Percentiles rank a stretch among this genome's conserved stretches.
Evolutionary conservation across 2,888 invertebrate genomes (phyloP).

Genomic region (Eupithecia vulgata): DNA sequence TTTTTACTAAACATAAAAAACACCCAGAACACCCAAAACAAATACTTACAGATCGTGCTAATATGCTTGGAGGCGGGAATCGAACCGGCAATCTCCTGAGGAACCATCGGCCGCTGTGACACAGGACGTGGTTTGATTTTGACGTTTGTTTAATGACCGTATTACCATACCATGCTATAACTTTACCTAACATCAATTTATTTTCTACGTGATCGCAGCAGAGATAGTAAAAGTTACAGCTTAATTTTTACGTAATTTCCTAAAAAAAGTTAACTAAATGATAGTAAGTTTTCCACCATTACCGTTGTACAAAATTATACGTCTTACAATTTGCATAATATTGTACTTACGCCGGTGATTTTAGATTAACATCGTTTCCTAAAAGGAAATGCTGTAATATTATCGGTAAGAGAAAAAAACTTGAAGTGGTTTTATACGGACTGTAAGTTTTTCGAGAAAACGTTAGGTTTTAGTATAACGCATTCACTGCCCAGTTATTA

Average conservation of each 20-base stretch:
- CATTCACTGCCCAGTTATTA: too few relatives aligned
- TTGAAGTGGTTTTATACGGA: not conserved
- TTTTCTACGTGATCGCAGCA: not conserved
- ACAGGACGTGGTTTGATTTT: too few relatives aligned
- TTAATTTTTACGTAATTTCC: not conserved
- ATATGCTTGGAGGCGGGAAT: too few relatives aligned
- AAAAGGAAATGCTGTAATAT: constrained; percentile 28
- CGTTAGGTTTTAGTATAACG: not conserved
- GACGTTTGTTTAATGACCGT: too few relatives aligned
- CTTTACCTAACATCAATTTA: not conserved
- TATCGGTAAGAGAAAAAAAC: constrained; percentile 22
- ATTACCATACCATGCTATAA: too few relatives aligned
- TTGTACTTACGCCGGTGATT: not conserved
- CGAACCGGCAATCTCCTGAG: too few relatives aligned
- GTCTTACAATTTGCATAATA: constrained; percentile 6
- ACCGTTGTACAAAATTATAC: not conserved
- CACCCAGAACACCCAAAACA: too few relatives aligned
- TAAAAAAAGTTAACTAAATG: not conserved
- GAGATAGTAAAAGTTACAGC: not conserved
- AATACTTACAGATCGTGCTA: too few relatives aligned
- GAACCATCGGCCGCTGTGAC: too few relatives aligned
- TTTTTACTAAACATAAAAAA: too few relatives aligned
- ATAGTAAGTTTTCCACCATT: not conserved
- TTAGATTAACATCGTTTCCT: constrained; percentile 24
- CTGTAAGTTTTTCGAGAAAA: not conserved